Conservation (phyloP, 2,797 vertebrate species). For the Lepidocolaptes lacrymiger region DNA sequence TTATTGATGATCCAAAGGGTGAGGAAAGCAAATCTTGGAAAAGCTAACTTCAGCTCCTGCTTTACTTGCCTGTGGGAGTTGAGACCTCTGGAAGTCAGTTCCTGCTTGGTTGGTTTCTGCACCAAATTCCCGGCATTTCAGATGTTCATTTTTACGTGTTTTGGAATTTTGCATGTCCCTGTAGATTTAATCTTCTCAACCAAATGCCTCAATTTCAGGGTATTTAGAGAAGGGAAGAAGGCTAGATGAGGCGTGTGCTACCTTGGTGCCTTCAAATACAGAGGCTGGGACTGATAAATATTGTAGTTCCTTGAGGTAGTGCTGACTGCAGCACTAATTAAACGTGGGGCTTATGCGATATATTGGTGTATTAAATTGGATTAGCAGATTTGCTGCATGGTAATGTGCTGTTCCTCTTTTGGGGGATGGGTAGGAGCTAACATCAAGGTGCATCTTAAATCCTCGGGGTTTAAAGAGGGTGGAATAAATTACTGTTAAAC, state of each 20-base stretch:
- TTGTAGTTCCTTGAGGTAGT: slow-evolving; percentile 36
- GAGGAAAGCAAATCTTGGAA: background rate
- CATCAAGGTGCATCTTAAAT: slow-evolving; percentile 43
- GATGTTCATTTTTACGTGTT: background rate
- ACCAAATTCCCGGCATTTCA: background rate
- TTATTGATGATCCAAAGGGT: background rate
- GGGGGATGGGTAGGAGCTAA: slow-evolving; percentile 9
- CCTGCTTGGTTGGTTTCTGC: background rate
- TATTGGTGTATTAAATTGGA: slow-evolving; percentile 65
- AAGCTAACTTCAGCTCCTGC: background rate
- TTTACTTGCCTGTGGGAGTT: background rate
- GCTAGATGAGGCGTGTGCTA: background rate
- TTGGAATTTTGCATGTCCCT: background rate
- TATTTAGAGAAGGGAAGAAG: background rate
- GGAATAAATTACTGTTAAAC: slow-evolving; percentile 43
- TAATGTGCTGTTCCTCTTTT: slow-evolving; percentile 19
- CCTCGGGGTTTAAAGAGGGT: background rate
- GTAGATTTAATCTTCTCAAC: background rate
- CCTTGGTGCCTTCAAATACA: background rate
- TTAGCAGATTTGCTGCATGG: slow-evolving; percentile 56
- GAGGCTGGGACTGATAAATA: slow-evolving; percentile 30
- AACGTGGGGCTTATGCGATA: slow-evolving; percentile 23
- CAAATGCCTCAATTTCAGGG: background rate
- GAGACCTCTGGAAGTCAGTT: background rate
- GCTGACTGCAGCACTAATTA: slow-evolving; percentile 54